Percentiles rank a stretch among this genome's conserved stretches.
These are phyloP conservation scores for Trichopria drosophilae DNA, from an alignment of 2,888 invertebrate species.

Conservation along the genomic window DNA sequence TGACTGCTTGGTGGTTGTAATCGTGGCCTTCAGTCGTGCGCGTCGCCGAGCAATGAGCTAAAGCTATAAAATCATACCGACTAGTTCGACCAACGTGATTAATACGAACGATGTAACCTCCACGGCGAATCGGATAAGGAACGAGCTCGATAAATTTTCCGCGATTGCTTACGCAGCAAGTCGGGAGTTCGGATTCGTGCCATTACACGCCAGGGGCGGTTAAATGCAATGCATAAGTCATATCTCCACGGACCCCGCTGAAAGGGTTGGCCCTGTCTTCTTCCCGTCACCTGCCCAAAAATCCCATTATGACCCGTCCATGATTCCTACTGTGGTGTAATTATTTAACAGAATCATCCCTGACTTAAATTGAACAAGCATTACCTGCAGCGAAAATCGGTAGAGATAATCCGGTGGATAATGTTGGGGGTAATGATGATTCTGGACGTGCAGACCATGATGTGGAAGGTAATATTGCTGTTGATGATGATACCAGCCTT, in stretches of 20 bases:
- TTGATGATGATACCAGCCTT: constrained; percentile 49
- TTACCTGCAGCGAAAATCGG: constrained; percentile 57
- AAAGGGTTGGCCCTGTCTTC: too few relatives aligned
- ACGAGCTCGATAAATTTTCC: constrained; percentile 35
- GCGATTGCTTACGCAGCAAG: constrained; percentile 18
- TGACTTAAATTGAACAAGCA: constrained; percentile 16
- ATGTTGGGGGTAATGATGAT: constrained; percentile 50
- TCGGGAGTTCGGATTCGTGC: too few relatives aligned
- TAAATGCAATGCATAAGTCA: too few relatives aligned
- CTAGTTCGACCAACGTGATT: constrained; percentile 46
- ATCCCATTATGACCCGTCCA: too few relatives aligned
- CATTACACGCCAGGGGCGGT: too few relatives aligned
- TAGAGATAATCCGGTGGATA: constrained; percentile 55
- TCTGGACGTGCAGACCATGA: constrained; percentile 44
- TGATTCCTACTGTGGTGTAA: too few relatives aligned
- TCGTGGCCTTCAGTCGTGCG: constrained; percentile 15
- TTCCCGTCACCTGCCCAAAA: too few relatives aligned
- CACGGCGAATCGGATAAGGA: constrained; percentile 41
- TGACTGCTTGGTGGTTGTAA: constrained; percentile 9
- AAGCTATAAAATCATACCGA: constrained; percentile 39
- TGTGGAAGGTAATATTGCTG: constrained; percentile 41
- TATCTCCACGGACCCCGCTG: too few relatives aligned
- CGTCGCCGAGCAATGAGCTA: constrained; percentile 15
- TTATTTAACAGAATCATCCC: background rate
- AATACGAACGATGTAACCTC: constrained; percentile 43